Evolutionary conservation across 2,888 invertebrate genomes (phyloP).

Genomic region (Agriopis marginaria): DNA sequence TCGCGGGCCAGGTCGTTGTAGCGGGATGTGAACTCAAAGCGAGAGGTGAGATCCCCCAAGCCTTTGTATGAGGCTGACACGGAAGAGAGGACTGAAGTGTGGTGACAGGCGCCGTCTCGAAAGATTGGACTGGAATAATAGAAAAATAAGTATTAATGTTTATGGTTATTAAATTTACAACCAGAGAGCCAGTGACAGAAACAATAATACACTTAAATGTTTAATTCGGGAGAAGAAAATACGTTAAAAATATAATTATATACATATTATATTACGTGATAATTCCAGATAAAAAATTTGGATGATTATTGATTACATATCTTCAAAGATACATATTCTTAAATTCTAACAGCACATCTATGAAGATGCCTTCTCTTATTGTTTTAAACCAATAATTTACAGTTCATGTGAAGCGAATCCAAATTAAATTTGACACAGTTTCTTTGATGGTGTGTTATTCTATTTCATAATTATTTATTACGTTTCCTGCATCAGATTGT

Average conservation of each 20-base stretch:
- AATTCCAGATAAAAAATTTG: background rate
- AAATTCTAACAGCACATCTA: background rate
- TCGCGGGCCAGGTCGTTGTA: constrained; percentile 95
- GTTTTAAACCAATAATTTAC: constrained; percentile 2
- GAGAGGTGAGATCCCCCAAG: constrained; percentile 85
- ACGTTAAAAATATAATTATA: too few relatives aligned
- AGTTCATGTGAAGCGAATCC: constrained; percentile 14
- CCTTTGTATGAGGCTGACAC: constrained; percentile 93
- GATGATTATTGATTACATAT: background rate
- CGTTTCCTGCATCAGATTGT: constrained; percentile 19
- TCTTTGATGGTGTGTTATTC: constrained; percentile 29
- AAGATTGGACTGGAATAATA: constrained; percentile 87
- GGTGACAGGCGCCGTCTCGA: constrained; percentile 93
- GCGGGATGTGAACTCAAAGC: constrained; percentile 86
- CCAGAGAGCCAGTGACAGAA: background rate
- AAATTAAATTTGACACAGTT: constrained; percentile 24
- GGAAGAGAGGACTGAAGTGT: constrained; percentile 92
- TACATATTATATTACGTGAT: too few relatives aligned
- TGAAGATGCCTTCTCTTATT: background rate
- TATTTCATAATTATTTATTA: constrained; percentile 17
- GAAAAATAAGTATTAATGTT: constrained; percentile 11
- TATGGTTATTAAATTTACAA: background rate
- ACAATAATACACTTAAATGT: too few relatives aligned
- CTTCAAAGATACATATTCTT: background rate
- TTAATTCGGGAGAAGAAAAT: too few relatives aligned